phyloP scores from a whole-genome alignment of 2,113 vertebrate genomes.

The Cranoglanis bouderius region DNA sequence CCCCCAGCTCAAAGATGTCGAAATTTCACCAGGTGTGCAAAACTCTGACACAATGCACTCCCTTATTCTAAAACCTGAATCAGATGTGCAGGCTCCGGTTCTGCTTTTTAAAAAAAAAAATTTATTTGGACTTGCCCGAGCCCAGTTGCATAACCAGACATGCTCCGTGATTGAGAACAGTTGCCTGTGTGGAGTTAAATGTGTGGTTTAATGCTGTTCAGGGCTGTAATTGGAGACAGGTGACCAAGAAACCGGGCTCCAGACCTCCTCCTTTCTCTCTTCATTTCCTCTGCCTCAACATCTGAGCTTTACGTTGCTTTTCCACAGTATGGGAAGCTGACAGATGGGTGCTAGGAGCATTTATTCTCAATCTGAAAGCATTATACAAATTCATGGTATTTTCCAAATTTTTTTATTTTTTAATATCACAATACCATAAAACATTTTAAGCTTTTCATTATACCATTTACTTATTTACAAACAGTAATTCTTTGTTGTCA shows the following conservation, averaged over 20 bases:
- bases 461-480: not conserved
- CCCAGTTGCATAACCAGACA: constrained; percentile 48
- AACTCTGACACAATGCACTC: constrained; percentile 53
- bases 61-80: constrained; percentile 59
- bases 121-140: constrained; percentile 50
- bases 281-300: not conserved
- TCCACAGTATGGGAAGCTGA: not conserved
- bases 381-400: not conserved
- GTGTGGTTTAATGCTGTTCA: constrained; percentile 54
- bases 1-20: not conserved
- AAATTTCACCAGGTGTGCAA: constrained; percentile 47
- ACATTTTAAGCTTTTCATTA: not conserved
- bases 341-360: not conserved
- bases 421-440: not conserved
- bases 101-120: too few relatives aligned
- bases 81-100: constrained; percentile 60
- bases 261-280: not conserved
- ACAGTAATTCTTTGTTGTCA: not conserved
- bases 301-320: not conserved
- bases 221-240: constrained; percentile 67
- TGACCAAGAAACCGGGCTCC: constrained; percentile 19
- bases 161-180: constrained; percentile 57
- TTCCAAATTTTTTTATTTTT: too few relatives aligned
- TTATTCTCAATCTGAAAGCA: not conserved
- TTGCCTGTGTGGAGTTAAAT: constrained; percentile 64